These are phyloP conservation scores for Callospermophilus lateralis DNA, from an alignment of 2,113 vertebrate species.

Conservation along the genomic window DNA sequence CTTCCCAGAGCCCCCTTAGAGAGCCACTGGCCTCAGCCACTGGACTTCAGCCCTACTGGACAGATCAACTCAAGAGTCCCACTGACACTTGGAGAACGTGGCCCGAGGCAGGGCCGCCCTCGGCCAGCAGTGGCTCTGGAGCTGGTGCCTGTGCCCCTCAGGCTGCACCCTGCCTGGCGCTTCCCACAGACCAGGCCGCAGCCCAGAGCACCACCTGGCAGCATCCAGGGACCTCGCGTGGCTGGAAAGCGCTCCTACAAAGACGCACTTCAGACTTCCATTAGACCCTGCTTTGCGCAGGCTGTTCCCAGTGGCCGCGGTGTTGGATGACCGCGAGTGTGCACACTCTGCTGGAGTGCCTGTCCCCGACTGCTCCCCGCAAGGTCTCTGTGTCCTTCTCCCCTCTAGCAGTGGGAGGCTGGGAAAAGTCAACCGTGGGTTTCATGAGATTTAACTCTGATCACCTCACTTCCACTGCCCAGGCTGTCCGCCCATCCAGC, in stretches of 20 bases:
- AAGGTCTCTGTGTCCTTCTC: background rate
- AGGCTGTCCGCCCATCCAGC: no score
- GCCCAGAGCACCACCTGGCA: background rate
- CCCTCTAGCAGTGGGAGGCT: background rate
- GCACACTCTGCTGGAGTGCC: no score
- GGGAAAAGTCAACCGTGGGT: background rate
- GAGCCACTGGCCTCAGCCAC: background rate
- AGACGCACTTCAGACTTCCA: no score
- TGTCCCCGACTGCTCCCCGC: background rate
- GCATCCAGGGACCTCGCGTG: background rate
- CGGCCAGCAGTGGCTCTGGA: no score
- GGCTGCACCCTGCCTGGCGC: no score
- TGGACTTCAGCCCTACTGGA: background rate
- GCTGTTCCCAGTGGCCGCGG: background rate
- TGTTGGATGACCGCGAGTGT: rapidly evolving
- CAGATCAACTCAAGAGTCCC: no score
- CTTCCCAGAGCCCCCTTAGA: background rate
- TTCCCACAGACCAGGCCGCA: background rate
- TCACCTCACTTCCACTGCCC: background rate
- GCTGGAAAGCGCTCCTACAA: no score
- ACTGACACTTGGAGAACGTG: background rate
- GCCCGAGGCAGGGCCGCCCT: background rate
- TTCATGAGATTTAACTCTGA: no score
- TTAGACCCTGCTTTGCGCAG: background rate
- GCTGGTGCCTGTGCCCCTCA: background rate